Conservation (phyloP, 2,113 vertebrate species). For the Origma solitaria region DNA sequence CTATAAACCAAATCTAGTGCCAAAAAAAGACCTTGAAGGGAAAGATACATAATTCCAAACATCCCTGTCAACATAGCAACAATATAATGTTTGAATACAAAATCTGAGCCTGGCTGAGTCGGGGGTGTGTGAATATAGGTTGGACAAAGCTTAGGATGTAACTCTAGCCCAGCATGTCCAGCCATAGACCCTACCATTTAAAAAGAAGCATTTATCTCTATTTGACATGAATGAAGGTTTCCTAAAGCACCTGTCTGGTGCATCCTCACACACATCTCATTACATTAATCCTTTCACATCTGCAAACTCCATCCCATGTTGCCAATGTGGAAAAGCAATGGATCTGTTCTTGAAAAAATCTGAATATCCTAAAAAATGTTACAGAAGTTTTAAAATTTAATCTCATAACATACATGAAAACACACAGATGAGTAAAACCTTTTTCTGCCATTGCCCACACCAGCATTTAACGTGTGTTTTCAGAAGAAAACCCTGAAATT, state of each 20-base stretch:
- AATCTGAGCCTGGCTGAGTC: background rate
- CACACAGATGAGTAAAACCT: background rate
- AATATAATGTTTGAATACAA: background rate
- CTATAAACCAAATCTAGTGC: background rate
- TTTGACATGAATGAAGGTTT: background rate
- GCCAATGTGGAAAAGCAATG: background rate
- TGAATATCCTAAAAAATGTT: background rate
- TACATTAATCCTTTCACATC: background rate
- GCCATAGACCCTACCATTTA: background rate
- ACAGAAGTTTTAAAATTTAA: background rate
- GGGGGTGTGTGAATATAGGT: accelerated
- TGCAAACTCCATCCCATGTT: background rate
- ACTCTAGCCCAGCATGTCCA: background rate
- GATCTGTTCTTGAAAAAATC: background rate
- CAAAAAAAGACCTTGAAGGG: background rate
- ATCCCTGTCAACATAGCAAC: background rate
- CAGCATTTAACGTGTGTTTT: background rate
- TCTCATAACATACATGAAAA: background rate
- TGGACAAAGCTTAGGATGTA: background rate
- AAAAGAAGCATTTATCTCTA: background rate
- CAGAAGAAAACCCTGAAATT: background rate
- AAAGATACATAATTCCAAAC: background rate
- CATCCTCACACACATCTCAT: background rate
- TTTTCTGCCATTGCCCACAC: background rate
- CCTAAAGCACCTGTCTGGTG: background rate